Base-by-base conservation (phyloP, 1,140 invertebrate genomes). In the Thaumatotibia leucotreta region DNA sequence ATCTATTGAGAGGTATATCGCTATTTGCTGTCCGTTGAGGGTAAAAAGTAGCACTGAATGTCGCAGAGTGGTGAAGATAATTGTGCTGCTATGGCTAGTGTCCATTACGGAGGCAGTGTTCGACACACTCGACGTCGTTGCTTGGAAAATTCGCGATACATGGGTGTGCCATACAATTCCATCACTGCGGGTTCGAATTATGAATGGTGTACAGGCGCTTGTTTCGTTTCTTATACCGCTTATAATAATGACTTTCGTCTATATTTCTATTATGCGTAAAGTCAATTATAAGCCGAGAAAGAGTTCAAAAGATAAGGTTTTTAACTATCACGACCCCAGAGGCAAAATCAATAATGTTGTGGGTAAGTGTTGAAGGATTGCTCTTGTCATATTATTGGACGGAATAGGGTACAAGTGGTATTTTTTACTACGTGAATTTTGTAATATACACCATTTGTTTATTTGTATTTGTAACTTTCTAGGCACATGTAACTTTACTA, bases 1-100 rank as follows among this genome's bases (percentile, higher is more conserved):
- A 39, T 33, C 63, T 24, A 39, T 64, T 23, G 63, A 64, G 23
- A 39, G 63, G 4, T 64, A 64, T 27, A 29, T 64, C 14, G 63
- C 63, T 2, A 64, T 64, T 29, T 64, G 63, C 17, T 24, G 27
- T 64, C 35, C 63, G 9, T 27, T 49, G 17, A 39, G 23, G 20
- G 17, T 64, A 9, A 64, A 39, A 20, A 27, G 11, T 17, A 64
- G 4, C 3, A 9, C 20, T 20, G 39, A 17, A 4, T 45, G 24
- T 11, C 17, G 24, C 9, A 64, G 63, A 64, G 63, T 64, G 11
- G 10, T 35, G 22, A 64, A 39, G 39, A 49, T 64, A 11, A 49
- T 64, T 1, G 39, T 64, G 9, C 9, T 39, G 2, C 9, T 64
- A 20, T 64, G 63, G 63, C n/a, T 49, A n/a, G 33, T 64, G 5